These are phyloP conservation scores for Zaprionus gabonicus DNA, from an alignment of 1,140 invertebrate genomes.

Conservation along the genomic window DNA sequence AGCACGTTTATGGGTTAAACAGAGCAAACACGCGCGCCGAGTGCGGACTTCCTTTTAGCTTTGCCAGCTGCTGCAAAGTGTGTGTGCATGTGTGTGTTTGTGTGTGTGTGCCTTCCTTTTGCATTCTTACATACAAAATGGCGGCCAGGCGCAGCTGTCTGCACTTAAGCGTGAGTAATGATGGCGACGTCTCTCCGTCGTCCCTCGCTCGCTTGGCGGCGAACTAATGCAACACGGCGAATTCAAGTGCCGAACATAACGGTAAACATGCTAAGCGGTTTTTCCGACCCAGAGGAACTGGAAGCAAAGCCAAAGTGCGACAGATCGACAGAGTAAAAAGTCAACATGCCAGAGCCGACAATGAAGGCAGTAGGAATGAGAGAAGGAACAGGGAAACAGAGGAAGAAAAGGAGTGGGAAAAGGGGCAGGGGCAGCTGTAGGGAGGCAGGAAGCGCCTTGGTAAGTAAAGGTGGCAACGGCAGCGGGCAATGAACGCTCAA, in stretches of 20 bases:
- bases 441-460: neutral
- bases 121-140: slow-evolving; percentile 42
- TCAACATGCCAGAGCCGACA: slow-evolving; percentile 61
- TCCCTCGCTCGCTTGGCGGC: slow-evolving; percentile 20
- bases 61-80: slow-evolving; percentile 10
- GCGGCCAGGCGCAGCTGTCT: slow-evolving; percentile 49
- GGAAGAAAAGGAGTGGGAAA: neutral
- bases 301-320: neutral
- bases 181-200: slow-evolving; percentile 23
- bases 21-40: slow-evolving; percentile 70
- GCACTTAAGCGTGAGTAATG: slow-evolving; percentile 68
- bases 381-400: slow-evolving; percentile 25
- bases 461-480: neutral
- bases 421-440: no score
- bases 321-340: slow-evolving; percentile 50
- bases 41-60: slow-evolving; percentile 39
- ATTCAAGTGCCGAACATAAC: slow-evolving; percentile 79
- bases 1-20: slow-evolving; percentile 77
- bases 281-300: slow-evolving; percentile 25
- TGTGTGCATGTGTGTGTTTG: slow-evolving; percentile 10
- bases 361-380: slow-evolving; percentile 25
- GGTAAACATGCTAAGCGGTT: slow-evolving; percentile 82
- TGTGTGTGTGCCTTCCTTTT: slow-evolving; percentile 30
- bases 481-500: slow-evolving; percentile 29
- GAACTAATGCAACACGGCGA: slow-evolving; percentile 81